Base-by-base conservation (phyloP, 2,888 invertebrate genomes). In the Perizoma flavofasciatum region DNA sequence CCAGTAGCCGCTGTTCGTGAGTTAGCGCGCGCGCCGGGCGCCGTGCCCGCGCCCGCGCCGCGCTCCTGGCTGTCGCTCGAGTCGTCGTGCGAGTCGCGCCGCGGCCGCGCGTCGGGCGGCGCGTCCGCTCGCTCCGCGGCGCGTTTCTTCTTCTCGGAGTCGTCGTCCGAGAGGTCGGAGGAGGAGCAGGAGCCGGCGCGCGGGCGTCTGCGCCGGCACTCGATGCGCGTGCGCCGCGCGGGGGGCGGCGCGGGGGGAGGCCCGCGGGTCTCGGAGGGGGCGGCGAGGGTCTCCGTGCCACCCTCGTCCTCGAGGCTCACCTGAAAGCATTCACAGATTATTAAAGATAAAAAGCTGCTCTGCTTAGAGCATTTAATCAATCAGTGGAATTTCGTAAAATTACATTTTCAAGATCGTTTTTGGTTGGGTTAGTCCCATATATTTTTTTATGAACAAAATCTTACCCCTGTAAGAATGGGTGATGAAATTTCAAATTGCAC, bases 111-210 rank as follows among this genome's bases (percentile, higher is more conserved):
- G 69, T 95, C 94, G 5, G 90, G 92, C 45, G 95, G 93, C 41
- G 81, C 81, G 33, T 94, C 93, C 43, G 92, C 93, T 55, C 89
- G 88, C 56, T 96, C 92, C 65, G 96, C 95, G 9, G 95, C 95
- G 55, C 97, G 93, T 79, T 97, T 96, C 81, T 97, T 97, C 66
- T 96, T 94, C 78, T 97, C 97, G 53, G 96, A 96, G 78, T 97
- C 97, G 82, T 97, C 97, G 82, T 98, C 98, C 61, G 98, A 98
- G 5, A 98, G 96, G 84, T 98, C 98, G 0, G 98, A 98, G 53
- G 98, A 98, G 72, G 98, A 98, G 80, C 98, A 98, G 54, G 98
- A 98, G 5, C 97, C 96, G 68, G 89, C 88, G 55, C 90, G 82
- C 49, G 88, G 82, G 5, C 88, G 83, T 1, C 89, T 81, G 34